phyloP scores from a whole-genome alignment of 2,888 invertebrate species.

The Hirtodrosophila alboralis region DNA sequence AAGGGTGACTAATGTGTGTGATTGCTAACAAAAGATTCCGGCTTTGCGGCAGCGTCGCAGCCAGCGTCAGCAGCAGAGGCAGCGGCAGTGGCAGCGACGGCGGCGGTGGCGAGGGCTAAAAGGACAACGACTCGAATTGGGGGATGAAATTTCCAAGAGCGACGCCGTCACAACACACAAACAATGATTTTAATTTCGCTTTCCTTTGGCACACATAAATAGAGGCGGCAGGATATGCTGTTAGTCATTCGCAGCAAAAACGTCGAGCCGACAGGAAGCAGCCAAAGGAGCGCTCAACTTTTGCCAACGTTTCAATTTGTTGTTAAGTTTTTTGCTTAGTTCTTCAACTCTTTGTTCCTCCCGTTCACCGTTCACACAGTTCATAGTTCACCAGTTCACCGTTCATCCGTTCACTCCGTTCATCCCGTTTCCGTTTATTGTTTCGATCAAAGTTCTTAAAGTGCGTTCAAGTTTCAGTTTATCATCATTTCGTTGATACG shows the following conservation, averaged over 20 bases:
- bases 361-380: constrained; percentile 17
- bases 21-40: constrained; percentile 82
- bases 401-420: constrained; percentile 22
- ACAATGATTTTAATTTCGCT: constrained; percentile 81
- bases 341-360: constrained; percentile 59
- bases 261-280: constrained; percentile 81
- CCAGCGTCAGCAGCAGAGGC: constrained; percentile 13
- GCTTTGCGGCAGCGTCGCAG: constrained; percentile 59
- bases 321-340: constrained; percentile 72
- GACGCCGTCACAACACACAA: constrained; percentile 62
- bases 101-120: constrained; percentile 69
- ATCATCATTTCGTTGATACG: constrained; percentile 59
- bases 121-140: constrained; percentile 80
- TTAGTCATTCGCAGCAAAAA: constrained; percentile 84
- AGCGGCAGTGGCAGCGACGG: constrained; percentile 13
- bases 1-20: constrained; percentile 84
- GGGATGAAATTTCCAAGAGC: constrained; percentile 79
- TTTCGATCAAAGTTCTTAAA: constrained; percentile 47
- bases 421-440: constrained; percentile 44
- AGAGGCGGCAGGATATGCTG: constrained; percentile 80
- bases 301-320: constrained; percentile 71
- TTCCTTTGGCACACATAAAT: constrained; percentile 83
- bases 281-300: constrained; percentile 63
- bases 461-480: constrained; percentile 64
- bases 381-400: constrained; percentile 22